Base-by-base conservation (phyloP, 1,140 invertebrate species). In the Drosophila lowei region DNA sequence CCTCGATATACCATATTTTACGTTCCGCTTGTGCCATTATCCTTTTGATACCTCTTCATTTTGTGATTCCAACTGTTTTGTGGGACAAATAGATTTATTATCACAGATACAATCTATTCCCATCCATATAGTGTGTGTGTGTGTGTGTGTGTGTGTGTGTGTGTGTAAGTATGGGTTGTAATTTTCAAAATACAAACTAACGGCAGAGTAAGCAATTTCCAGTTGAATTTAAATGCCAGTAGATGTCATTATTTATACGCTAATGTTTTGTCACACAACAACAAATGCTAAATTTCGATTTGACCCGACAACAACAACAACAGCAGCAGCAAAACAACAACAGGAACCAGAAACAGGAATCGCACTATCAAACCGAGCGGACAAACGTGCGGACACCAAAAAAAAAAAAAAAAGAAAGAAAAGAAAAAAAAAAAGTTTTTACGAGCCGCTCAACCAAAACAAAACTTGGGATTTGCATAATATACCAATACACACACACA, bases 391-490 rank as follows among this genome's bases (percentile, higher is more conserved):
- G 70, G 74, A 80, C 78, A 73, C 43, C 65, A 9, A 13, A 13
- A 38, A 38, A 34, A 34, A 34, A 63, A 79, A 68, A 88, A 81
- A 18, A 18, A 18, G n/a, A 2, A 18, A 18, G 2, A 2, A 18
- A 18, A 25, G 2, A 13, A 13, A 38, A 11, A 34, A 34, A 66
- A 79, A 75, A 88, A 86, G 63, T 81, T 85, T 83, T 85, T 77
- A 80, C 81, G 80, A 85, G 58, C 60, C 34, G 61, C 49, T 65
- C 60, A 60, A 66, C 58, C 63, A 56, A 72, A 86, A 71, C 79
- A 74, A 63, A 77, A 77, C 75, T 85, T 77, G 53, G 34, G 71
- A 86, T 86, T 86, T 86, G 83, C 81, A 86, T 88, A 86, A 78
- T 88, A 88, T 70, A 70, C 65, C 65, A 74, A 74, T 58, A 41